Percentiles rank a stretch among this genome's conserved stretches.
phyloP scores from a whole-genome alignment of 2,113 vertebrate species.

The Epinephelus moara region DNA sequence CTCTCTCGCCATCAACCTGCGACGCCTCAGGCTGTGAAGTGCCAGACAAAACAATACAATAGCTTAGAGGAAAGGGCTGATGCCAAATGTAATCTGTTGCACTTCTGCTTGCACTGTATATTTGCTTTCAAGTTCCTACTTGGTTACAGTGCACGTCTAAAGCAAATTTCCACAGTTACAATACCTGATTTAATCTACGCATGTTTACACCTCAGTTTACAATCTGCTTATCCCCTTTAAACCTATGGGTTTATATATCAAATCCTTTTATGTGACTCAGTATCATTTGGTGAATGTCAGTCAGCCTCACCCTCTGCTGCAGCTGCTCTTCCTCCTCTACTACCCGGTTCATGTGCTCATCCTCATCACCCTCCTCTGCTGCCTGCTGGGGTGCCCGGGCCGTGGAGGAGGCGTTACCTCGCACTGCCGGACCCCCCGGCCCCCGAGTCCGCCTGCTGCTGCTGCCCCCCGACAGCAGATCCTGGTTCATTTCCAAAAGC shows the following conservation, averaged over 20 bases:
- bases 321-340: conserved; percentile 89
- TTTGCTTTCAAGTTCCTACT: background rate
- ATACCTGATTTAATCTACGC: background rate
- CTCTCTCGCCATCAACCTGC: conserved; percentile 73
- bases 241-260: background rate
- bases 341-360: conserved; percentile 93
- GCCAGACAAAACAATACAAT: background rate
- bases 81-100: conserved; percentile 12
- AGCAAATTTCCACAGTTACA: background rate
- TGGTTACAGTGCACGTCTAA: background rate
- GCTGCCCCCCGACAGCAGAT: conserved; percentile 99
- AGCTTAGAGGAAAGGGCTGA: conserved; percentile 1
- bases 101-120: background rate
- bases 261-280: background rate
- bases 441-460: conserved; percentile 93
- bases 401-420: conserved; percentile 93
- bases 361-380: conserved; percentile 86
- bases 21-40: conserved; percentile 67
- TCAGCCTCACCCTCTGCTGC: conserved; percentile 81
- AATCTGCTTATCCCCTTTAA: background rate
- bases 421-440: conserved; percentile 90
- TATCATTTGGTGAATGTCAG: background rate
- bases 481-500: conserved; percentile 99
- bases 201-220: background rate
- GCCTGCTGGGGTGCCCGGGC: conserved; percentile 95